Conservation (phyloP, 2,113 vertebrate species). For the Ceuthmochares aereus region DNA sequence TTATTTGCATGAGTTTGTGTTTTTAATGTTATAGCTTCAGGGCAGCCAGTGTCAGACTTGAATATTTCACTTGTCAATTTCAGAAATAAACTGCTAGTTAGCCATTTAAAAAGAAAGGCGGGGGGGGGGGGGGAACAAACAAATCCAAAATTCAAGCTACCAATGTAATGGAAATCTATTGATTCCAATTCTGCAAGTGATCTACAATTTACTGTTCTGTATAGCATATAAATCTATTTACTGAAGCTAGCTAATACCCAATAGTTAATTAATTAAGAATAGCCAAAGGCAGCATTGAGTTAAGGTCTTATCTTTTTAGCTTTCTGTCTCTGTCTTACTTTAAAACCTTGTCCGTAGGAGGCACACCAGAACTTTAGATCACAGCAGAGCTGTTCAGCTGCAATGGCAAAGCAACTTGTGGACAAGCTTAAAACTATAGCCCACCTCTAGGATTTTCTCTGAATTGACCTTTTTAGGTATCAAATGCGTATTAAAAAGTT, state of each 20-base stretch:
- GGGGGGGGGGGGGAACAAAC: background rate
- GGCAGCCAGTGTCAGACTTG: background rate
- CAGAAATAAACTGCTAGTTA: background rate
- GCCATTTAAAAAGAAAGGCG: background rate
- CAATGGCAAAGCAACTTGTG: background rate
- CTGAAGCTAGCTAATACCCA: background rate
- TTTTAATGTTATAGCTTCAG: background rate
- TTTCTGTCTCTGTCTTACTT: background rate
- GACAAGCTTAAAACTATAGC: background rate
- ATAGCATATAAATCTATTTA: background rate
- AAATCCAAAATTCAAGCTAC: background rate
- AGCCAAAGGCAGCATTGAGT: background rate
- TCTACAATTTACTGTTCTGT: background rate
- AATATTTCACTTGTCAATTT: conserved; percentile 1
- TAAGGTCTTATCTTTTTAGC: background rate
- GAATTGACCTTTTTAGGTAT: background rate
- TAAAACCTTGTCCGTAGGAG: background rate
- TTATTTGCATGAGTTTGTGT: background rate
- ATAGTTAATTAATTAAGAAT: background rate
- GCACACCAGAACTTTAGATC: background rate
- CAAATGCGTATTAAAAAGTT: background rate
- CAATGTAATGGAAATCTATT: background rate
- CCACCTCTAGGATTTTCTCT: background rate
- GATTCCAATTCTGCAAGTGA: background rate
- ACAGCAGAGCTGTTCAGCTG: background rate